Percentiles rank a stretch among this genome's conserved stretches.
Evolutionary conservation across 2,888 invertebrate genomes (phyloP).

Genomic region (Diplolepis rosae): DNA sequence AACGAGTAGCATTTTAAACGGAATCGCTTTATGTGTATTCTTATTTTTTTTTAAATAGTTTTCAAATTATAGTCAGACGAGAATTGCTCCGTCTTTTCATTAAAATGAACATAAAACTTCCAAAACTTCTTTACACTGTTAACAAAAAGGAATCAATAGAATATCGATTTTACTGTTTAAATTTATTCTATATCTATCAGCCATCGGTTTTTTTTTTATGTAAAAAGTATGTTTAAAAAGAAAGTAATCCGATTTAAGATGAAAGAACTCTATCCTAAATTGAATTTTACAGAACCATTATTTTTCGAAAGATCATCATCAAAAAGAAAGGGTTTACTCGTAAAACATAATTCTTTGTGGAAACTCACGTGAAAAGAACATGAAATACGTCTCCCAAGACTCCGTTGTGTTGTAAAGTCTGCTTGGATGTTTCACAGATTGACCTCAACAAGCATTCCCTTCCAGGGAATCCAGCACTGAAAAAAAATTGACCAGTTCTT

Average conservation of each 20-base stretch:
- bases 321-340: conserved; percentile 2
- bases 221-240: too few relatives aligned
- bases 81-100: too few relatives aligned
- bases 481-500: conserved; percentile 45
- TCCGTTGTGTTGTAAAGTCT: conserved; percentile 78
- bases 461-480: conserved; percentile 77
- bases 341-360: conserved; percentile 41
- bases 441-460: conserved; percentile 78
- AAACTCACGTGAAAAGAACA: conserved; percentile 80
- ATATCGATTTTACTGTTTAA: too few relatives aligned
- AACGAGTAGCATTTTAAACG: too few relatives aligned
- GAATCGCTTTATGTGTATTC: too few relatives aligned
- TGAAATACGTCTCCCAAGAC: conserved; percentile 81
- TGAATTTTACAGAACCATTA: not conserved
- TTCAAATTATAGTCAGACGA: too few relatives aligned
- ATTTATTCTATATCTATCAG: too few relatives aligned
- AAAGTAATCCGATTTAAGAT: not conserved
- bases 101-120: too few relatives aligned
- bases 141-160: too few relatives aligned
- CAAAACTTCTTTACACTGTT: too few relatives aligned
- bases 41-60: too few relatives aligned
- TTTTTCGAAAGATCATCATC: conserved; percentile 3
- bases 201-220: too few relatives aligned
- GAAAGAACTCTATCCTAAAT: not conserved
- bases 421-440: conserved; percentile 79